Evolutionary conservation across 2,113 vertebrate species (phyloP).

Genomic region (Megalops atlanticus): DNA sequence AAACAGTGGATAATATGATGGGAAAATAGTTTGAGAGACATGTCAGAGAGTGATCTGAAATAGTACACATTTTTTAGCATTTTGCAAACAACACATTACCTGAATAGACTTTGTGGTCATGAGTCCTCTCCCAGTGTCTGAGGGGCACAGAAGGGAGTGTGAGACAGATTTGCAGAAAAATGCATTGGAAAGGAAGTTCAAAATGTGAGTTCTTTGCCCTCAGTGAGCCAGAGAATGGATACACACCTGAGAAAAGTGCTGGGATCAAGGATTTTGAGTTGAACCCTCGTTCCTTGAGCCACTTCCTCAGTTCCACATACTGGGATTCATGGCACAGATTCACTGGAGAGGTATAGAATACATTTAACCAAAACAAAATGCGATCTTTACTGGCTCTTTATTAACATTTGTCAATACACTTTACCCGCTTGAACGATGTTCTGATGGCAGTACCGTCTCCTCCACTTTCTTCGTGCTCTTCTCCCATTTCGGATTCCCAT

Average conservation of each 20-base stretch:
- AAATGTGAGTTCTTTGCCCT: background rate
- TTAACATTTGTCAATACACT: background rate
- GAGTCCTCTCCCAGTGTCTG: constrained; percentile 89
- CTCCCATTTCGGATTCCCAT: constrained; percentile 51
- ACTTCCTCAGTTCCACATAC: constrained; percentile 80
- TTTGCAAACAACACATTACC: constrained; percentile 59
- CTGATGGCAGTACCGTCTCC: constrained; percentile 30
- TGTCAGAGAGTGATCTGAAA: no score
- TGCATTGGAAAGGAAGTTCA: constrained; percentile 20
- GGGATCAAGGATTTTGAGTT: constrained; percentile 71
- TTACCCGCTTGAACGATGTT: constrained; percentile 45
- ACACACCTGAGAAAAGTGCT: constrained; percentile 79
- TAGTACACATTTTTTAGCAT: background rate
- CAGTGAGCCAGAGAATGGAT: background rate
- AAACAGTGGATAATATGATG: no score
- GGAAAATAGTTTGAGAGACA: background rate
- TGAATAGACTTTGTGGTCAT: constrained; percentile 71
- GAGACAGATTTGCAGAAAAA: constrained; percentile 4
- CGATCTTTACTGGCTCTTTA: background rate
- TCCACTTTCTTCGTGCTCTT: constrained; percentile 58
- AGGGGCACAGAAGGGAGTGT: background rate
- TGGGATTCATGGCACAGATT: constrained; percentile 71
- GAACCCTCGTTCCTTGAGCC: constrained; percentile 84
- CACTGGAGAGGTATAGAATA: constrained; percentile 55
- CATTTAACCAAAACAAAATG: background rate